Conservation (phyloP, 1,140 invertebrate genomes). For the Orius insidiosus region DNA sequence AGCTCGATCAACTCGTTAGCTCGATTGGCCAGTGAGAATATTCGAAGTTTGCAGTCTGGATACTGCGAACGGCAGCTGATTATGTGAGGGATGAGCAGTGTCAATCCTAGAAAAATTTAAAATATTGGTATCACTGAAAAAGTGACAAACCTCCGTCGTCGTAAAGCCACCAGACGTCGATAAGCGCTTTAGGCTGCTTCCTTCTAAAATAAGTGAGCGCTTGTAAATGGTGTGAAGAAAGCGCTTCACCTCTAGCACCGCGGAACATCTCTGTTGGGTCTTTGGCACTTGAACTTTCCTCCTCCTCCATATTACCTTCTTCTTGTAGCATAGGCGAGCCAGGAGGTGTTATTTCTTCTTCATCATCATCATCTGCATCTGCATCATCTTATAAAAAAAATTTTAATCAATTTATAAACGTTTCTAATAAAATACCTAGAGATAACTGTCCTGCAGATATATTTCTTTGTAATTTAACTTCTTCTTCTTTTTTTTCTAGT, state of each 20-base stretch:
- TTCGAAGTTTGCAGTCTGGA: slow-evolving; percentile 37
- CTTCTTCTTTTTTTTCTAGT: slow-evolving; percentile 26
- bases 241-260: slow-evolving; percentile 8
- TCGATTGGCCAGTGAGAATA: slow-evolving; percentile 43
- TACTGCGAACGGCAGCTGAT: slow-evolving; percentile 36
- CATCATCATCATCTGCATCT: not conserved
- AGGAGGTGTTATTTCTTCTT: not conserved
- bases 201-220: slow-evolving; percentile 26
- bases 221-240: slow-evolving; percentile 10
- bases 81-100: slow-evolving; percentile 47
- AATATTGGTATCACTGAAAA: slow-evolving; percentile 5
- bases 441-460: slow-evolving; percentile 15
- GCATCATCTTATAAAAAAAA: slow-evolving; percentile 1
- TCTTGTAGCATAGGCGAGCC: slow-evolving; percentile 14
- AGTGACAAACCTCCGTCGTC: slow-evolving; percentile 40
- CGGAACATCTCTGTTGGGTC: slow-evolving; percentile 10
- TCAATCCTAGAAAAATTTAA: slow-evolving; percentile 32
- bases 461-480: slow-evolving; percentile 10
- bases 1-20: slow-evolving; percentile 37
- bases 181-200: slow-evolving; percentile 33
- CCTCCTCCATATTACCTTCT: slow-evolving; percentile 5
- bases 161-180: slow-evolving; percentile 56
- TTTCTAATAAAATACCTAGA: not conserved
- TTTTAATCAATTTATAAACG: not conserved
- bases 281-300: slow-evolving; percentile 1